Evolutionary conservation across 2,113 vertebrate genomes (phyloP).

Genomic region (Hiodon tergisus): DNA sequence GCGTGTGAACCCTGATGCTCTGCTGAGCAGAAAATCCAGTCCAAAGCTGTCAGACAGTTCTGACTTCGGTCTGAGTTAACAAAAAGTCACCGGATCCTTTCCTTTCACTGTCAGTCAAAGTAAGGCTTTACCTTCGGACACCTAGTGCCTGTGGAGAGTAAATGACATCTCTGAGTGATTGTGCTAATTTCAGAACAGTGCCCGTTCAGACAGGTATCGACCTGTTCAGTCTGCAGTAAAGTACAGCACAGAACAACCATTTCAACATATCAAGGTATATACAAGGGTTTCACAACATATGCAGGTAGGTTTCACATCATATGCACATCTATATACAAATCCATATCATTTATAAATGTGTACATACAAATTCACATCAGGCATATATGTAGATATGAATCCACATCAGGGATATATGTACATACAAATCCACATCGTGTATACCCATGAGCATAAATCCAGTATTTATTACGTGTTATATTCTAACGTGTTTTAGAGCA

Average conservation of each 20-base stretch:
- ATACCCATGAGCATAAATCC: too few species aligned
- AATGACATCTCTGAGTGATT: not conserved
- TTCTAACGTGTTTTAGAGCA: too few species aligned
- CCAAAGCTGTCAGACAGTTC: conserved; percentile 41
- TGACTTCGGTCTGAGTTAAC: conserved; percentile 27
- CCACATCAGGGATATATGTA: too few species aligned
- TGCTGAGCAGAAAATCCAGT: conserved; percentile 37
- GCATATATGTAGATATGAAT: too few species aligned
- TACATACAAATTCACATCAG: too few species aligned
- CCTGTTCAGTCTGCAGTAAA: not conserved
- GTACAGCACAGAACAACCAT: not conserved
- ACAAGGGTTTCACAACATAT: not conserved
- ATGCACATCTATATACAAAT: too few species aligned
- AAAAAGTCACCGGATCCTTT: not conserved
- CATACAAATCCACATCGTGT: too few species aligned
- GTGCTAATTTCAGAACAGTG: not conserved
- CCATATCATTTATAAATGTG: too few species aligned
- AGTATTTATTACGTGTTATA: too few species aligned
- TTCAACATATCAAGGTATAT: not conserved
- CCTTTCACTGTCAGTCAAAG: not conserved
- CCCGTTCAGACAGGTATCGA: not conserved
- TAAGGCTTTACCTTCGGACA: not conserved
- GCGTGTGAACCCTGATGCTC: conserved; percentile 23
- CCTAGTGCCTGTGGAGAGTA: not conserved
- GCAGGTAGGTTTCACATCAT: too few species aligned